Base-by-base conservation (phyloP, 2,113 vertebrate species). In the Scortum barcoo region DNA sequence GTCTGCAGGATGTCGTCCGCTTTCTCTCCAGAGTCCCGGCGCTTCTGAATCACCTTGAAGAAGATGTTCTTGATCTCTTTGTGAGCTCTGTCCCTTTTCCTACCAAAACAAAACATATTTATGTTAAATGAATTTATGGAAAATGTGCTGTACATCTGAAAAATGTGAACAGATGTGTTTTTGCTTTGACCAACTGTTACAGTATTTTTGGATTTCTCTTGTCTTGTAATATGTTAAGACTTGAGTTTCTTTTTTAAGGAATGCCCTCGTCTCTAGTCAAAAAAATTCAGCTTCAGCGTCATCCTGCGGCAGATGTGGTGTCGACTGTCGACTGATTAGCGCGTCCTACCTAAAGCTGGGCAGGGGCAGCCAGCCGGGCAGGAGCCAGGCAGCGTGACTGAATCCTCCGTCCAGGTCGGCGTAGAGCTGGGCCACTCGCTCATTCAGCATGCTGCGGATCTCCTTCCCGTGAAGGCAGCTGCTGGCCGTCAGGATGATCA, bases 401-500 rank as follows among this genome's bases (percentile, higher is more conserved):
- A 99, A 99, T 1, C 99, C 99, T 26, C 98, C 98, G 19, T 99
- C 98, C 93, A 99, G 87, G 85, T 99, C 98, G 0, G 97, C 96
- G 0, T 99, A 99, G 3, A 99, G 96, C 85, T 97, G 97, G 9
- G 98, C 97, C 85, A 99, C 96, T 50, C 94, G 92, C 91, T 98
- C 97, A 0, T 96, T 86, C 77, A 99, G 92, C 81, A 98, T 89
- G 81, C 95, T 91, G 78, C 98, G 95, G 85, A 99, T 97, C 85
- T 99, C 98, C 61, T 96, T 96, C 50, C 98, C 98, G 0, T 99
- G 98, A 17, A 99, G 95, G 89, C 98, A 99, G 24, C 96, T 96
- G 80, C 98, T 99, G 22, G 98, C 98, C 0, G 98, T 99, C 92
- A 99, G 93, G 95, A 99, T 99, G 69, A 99, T 99, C 24, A 99